Conservation (phyloP, 2,113 vertebrate genomes). For the Tetrax tetrax region DNA sequence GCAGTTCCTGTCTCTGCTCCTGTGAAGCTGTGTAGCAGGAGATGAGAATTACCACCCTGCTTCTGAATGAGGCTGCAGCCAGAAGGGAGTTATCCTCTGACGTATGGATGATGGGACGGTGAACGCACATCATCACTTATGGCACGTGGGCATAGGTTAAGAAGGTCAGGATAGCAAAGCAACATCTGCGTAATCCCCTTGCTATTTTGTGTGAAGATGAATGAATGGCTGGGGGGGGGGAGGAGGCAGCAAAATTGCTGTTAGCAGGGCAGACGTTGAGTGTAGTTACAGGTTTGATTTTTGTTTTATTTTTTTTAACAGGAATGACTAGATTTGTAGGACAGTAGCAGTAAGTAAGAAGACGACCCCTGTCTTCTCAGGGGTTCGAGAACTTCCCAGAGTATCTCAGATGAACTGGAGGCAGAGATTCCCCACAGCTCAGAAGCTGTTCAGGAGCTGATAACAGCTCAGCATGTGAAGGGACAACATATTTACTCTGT, state of each 20-base stretch:
- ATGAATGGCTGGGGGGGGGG: neutral
- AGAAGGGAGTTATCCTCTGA: slow-evolving; percentile 35
- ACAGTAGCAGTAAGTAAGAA: neutral
- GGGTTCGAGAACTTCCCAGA: neutral
- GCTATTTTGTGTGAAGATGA: slow-evolving; percentile 49
- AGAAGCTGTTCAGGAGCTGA: neutral
- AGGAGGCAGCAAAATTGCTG: neutral
- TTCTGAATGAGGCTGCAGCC: slow-evolving; percentile 21
- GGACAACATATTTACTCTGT: neutral
- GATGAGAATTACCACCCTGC: neutral
- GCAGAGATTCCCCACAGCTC: neutral
- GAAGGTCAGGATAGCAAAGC: slow-evolving; percentile 60
- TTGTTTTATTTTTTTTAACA: neutral
- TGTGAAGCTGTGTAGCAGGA: neutral
- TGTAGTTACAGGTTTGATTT: neutral
- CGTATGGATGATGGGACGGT: neutral
- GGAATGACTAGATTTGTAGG: neutral
- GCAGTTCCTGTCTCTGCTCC: neutral
- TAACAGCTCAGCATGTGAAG: neutral
- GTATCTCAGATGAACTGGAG: neutral
- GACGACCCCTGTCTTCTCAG: neutral
- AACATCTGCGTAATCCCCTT: slow-evolving; percentile 52
- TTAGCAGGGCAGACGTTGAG: neutral
- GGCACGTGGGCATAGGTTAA: slow-evolving; percentile 44
- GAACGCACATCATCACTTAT: neutral